Evolutionary conservation across 2,888 invertebrate genomes (phyloP), one percentile per base, ranked within the genome.

Genomic region (Thera obeliscata): DNA sequence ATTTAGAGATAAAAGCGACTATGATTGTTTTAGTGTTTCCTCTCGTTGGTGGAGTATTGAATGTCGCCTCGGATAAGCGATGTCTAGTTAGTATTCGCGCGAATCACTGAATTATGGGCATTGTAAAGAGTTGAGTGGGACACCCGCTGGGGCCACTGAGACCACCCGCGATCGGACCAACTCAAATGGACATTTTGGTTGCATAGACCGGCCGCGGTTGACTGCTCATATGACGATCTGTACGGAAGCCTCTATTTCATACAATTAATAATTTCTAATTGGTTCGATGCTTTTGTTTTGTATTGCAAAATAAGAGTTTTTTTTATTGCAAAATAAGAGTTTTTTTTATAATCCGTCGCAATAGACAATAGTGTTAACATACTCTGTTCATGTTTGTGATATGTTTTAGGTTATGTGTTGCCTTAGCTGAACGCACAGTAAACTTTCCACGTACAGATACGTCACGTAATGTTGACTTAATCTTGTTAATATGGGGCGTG

Each of bases 131-230:
- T 70, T 82, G 79, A 81, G 83, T 78, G 73, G 80, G 82, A 79
- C 85, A 77, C 92, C 92, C 85, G 91, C 91, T 90, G 91, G 80
- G 92, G 90, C 92, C 93, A 91, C 90, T 89, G 90, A 79, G 92
- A 91, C 92, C 93, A 91, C 93, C 91, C 91, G 91, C 82, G 87
- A 79, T 72, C 70, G 74, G 75, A 66, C 75, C 74, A 75, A 77
- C 73, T 79, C 73, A 78, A 79, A 79, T 73, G 72, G 69, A 76
- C 74, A 76, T 70, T 70, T 75, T 74, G 71, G 73, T 77, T 74
- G 70, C 22, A 1, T 22, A 22, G 0, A 22, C 74, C 77, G 74
- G 73, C 56, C 54, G 22, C 22, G 12, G 56, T 56, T 71, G 64
- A 68, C 68, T 73, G 66, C 67, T 70, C 70, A 67, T 74, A 69